Base-by-base conservation (phyloP, 2,113 vertebrate species). In the Vulpes lagopus region DNA sequence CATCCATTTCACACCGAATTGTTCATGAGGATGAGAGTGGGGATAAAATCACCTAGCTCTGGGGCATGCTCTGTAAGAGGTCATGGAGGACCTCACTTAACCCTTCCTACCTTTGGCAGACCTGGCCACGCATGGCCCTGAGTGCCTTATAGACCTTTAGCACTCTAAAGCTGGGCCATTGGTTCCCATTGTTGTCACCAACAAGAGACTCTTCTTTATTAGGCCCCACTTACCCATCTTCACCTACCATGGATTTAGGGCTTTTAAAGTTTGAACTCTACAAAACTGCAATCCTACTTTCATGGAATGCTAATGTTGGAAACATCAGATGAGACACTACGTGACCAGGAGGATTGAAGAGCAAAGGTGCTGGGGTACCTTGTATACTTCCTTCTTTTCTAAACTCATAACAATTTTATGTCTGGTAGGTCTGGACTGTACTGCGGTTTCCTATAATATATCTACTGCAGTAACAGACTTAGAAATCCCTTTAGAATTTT, bases 61-160 rank as follows among this genome's bases (percentile, higher is more conserved):
- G 22, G 11, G 14, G 9, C 35, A 35, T 30, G 87, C 81, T 91
- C 64, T 23, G 0, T 30, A 22, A n/a, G 71, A 91, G 55, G n/a
- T 88, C 32, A 3, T 16, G 12, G 16, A 11, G 60, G 49, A 12
- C 19, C 43, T 82, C 53, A 30, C 25, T 59, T 9, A 62, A 0
- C 6, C 23, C 53, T 25, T 16, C 38, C 20, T 25, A 3, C 25
- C 43, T 5, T 35, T 32, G 43, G 14, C 30, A 16, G 91, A 55
- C 19, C 11, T 23, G 16, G 11, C 51, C 0, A 0, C 2, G 7
- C 0, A 0, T 3, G 7, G 49, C 62, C 59, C 20, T 11, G 43
- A 30, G 57, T 16, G 65, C 15, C 30, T 7, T 43, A 7, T 30
- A 51, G 60, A 84, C 57, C n/a, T n/a, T 71, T 32, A 17, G 38